Evolutionary conservation across 2,113 vertebrate genomes (phyloP), one percentile per base, ranked within the genome.

Genomic region (Balaeniceps rex): DNA sequence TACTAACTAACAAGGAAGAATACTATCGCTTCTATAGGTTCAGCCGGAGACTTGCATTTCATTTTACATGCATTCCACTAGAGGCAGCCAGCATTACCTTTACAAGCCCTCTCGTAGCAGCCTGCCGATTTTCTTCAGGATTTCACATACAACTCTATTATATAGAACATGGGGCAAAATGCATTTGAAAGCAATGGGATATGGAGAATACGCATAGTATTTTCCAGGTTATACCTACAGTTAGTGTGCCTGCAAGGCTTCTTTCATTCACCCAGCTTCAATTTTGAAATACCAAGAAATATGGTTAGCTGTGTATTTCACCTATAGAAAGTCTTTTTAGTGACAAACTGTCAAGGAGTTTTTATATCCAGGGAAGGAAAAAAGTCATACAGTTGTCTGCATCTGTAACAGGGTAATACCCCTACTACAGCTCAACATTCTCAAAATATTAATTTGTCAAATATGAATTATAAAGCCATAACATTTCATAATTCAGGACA

Each of bases 391-490:
- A 90, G 92, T 54, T 92, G 89, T 81, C 90, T 89, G 89, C 79
- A 83, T 57, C 82, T 46, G 47, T 51, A 80, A 65, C 17, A 68
- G 85, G 74, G 71, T 38, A 95, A 93, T 44, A 72, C 70, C 86
- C 72, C 86, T 58, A 93, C 57, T 88, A 81, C 83, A 76, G 83
- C 93, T 87, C 92, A 57, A 72, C 77, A 34, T 10, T 31, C 96
- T 91, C 94, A 66, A 96, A 95, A 96, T 91, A 95, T 81, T 95
- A 80, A 92, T 95, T 96, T 88, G 91, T 91, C 94, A 97, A 94
- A 96, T 96, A 90, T 92, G 87, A 97, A 95, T 95, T 93, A 96
- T 94, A 95, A 97, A 97, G 92, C 83, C 81, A 9, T 55, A 96
- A 63, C 65, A 83, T 97, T 96, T 95, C 94, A 66, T 94, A 96